Conservation (phyloP, 2,888 invertebrate genomes). For the Polyploca ridens region DNA sequence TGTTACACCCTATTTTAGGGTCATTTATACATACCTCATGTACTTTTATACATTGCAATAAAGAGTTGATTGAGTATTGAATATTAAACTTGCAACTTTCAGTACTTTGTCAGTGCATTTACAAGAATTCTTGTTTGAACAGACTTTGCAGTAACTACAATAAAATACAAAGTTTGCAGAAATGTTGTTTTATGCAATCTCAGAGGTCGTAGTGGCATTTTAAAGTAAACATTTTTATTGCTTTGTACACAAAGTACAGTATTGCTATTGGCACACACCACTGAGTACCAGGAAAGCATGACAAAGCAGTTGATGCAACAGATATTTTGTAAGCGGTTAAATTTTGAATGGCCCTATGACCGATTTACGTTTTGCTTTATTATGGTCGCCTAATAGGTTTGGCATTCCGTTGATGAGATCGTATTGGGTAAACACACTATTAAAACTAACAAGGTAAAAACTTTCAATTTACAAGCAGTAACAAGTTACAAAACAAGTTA, state of each 20-base stretch:
- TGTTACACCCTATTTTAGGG: too few relatives aligned
- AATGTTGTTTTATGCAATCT: constrained; percentile 7
- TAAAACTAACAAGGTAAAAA: neutral
- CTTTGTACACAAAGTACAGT: constrained; percentile 23
- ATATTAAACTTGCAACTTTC: neutral
- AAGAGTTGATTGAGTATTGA: too few relatives aligned
- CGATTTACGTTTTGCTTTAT: neutral
- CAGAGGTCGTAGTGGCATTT: constrained; percentile 12
- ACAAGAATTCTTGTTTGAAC: neutral
- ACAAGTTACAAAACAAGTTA: neutral
- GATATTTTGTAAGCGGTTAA: constrained; percentile 28
- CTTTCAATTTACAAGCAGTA: neutral
- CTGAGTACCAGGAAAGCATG: constrained; percentile 31
- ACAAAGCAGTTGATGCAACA: constrained; percentile 29
- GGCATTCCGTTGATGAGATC: neutral
- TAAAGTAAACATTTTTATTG: constrained; percentile 34
- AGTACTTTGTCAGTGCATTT: neutral
- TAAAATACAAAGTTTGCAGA: constrained; percentile 6
- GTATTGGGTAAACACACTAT: neutral
- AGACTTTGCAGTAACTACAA: neutral
- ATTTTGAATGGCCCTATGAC: constrained; percentile 14
- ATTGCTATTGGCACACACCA: constrained; percentile 25
- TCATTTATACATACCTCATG: too few relatives aligned
- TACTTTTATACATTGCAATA: too few relatives aligned
- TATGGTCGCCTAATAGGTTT: constrained; percentile 2